phyloP scores from a whole-genome alignment of 2,888 invertebrate species.

The Monochamus alternatus region DNA sequence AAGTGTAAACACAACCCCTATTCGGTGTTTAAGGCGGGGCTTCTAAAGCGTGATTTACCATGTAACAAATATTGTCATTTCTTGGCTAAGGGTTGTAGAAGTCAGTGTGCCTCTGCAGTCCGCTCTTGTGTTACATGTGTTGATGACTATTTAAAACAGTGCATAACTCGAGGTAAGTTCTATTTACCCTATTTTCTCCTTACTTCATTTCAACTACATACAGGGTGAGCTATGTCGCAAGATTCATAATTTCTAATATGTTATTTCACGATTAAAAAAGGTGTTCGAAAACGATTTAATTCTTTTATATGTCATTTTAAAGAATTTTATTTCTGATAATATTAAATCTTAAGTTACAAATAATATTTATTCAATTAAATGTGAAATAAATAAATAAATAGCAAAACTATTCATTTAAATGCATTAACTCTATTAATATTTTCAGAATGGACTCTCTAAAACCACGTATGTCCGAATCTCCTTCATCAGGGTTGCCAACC shows the following conservation, averaged over 20 bases:
- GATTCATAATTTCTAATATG: no score
- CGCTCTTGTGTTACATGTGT: constrained; percentile 47
- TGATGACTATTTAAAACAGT: constrained; percentile 34
- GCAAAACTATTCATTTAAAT: neutral
- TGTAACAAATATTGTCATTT: constrained; percentile 62
- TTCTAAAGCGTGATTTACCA: constrained; percentile 62
- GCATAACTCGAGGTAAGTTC: constrained; percentile 38
- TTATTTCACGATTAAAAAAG: no score
- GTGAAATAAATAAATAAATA: neutral
- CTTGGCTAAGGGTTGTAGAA: constrained; percentile 54
- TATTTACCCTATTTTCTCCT: neutral
- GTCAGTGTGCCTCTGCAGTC: constrained; percentile 43
- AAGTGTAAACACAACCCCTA: constrained; percentile 67
- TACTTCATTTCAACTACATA: neutral
- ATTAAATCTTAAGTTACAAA: no score
- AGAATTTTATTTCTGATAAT: no score
- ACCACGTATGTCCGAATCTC: constrained; percentile 53
- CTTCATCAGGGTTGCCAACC: constrained; percentile 53
- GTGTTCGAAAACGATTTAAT: no score
- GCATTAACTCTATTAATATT: constrained; percentile 10
- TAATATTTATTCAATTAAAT: neutral
- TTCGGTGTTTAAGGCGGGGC: constrained; percentile 65
- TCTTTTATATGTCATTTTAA: no score
- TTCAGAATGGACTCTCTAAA: constrained; percentile 59
- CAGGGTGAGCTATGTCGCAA: neutral